phyloP scores from a whole-genome alignment of 2,113 vertebrate genomes.

The Apeltes quadracus region DNA sequence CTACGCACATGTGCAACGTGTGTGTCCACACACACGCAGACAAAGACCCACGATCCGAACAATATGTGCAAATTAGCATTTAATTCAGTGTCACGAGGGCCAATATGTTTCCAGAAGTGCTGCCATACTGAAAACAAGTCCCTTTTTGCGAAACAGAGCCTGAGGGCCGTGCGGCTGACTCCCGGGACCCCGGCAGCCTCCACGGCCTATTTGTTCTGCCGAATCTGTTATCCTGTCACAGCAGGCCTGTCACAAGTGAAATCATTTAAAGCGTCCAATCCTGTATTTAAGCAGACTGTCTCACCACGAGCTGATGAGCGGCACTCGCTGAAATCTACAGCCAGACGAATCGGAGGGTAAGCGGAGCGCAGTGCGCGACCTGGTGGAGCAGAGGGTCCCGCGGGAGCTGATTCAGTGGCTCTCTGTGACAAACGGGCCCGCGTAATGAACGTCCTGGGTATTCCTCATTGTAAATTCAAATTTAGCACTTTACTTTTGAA shows the following conservation, averaged over 20 bases:
- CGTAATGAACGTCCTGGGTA: slow-evolving; percentile 73
- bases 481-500: slow-evolving; percentile 47
- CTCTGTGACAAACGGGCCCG: slow-evolving; percentile 66
- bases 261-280: slow-evolving; percentile 83
- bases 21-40: slow-evolving; percentile 50
- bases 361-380: slow-evolving; percentile 69
- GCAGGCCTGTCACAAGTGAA: slow-evolving; percentile 80
- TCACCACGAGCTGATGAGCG: slow-evolving; percentile 79
- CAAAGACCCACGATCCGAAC: slow-evolving; percentile 58
- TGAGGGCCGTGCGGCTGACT: slow-evolving; percentile 73
- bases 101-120: slow-evolving; percentile 83
- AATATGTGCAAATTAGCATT: slow-evolving; percentile 79
- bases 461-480: slow-evolving; percentile 75
- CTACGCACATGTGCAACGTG: slow-evolving; percentile 46
- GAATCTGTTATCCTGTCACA: slow-evolving; percentile 84
- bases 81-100: slow-evolving; percentile 80
- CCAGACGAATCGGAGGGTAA: slow-evolving; percentile 67
- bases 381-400: slow-evolving; percentile 72
- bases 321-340: slow-evolving; percentile 72
- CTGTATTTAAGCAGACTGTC: slow-evolving; percentile 83
- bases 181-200: slow-evolving; percentile 78
- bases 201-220: slow-evolving; percentile 82
- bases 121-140: slow-evolving; percentile 83
- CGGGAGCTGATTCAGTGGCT: slow-evolving; percentile 76
- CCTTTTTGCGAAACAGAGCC: slow-evolving; percentile 82